Evolutionary conservation across 2,113 vertebrate species (phyloP), one percentile per base, ranked within the genome.

Genomic region (Rhadina sibilatrix): DNA sequence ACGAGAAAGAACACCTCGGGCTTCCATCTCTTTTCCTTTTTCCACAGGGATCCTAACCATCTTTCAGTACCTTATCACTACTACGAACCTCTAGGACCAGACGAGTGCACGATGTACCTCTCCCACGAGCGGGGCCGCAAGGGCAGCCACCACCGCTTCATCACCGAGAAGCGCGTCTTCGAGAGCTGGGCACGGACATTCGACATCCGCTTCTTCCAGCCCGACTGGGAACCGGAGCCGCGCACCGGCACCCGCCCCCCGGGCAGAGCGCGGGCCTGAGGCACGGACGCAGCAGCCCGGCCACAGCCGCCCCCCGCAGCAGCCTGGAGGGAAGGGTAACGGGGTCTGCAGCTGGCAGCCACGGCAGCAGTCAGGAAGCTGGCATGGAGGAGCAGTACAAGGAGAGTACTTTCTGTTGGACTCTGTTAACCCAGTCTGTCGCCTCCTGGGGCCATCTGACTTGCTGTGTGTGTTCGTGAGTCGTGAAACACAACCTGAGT

Each of bases 91-190:
- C 91, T 98, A 16, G 99, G 99, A 3, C 98, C 99, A 0, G 99
- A 99, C 7, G 99, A 99, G 93, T 99, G 99, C 87, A 99, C 98
- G 37, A 99, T 99, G 99, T 99, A 99, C 97, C 98, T 99, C 40
- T 99, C 99, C 28, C 99, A 99, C 2, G 99, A 99, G 98, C 98
- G 99, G 15, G 99, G 99, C 30, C 98, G 98, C 23, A 98, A 99
- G 66, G 99, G 99, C 83, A 99, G 99, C 91, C 99, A 99, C 56
- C 99, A 99, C 84, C 99, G 99, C 70, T 99, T 99, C 94, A 99
- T 99, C 98, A 99, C 99, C 0, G 99, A 99, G 98, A 99, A 99
- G 68, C 98, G 98, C 9, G 99, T 99, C 74, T 99, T 99, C 59
- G 98, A 99, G 95, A 98, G 98, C 91, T 99, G 99, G 99, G 99